Evolutionary conservation across 64 coral and sea anemone genomes (phyloP).

Genomic region (Anthopleura sola): DNA sequence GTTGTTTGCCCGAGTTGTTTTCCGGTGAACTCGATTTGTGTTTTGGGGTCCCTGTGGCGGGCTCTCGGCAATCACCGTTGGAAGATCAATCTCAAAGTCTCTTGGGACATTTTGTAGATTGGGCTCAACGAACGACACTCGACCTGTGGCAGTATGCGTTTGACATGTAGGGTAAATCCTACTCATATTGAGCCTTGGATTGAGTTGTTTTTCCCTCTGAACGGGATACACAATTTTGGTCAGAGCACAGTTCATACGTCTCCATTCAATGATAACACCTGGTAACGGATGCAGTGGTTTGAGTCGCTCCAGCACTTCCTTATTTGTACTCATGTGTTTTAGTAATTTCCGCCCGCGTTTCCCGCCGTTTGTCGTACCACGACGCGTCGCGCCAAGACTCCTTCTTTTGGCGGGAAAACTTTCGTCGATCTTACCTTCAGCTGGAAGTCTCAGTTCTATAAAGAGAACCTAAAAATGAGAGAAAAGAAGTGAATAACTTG

Average conservation of each 20-base stretch:
- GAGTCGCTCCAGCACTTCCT: conserved; percentile 83
- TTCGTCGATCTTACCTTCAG: conserved; percentile 68
- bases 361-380: conserved; percentile 36
- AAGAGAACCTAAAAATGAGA: conserved; percentile 47
- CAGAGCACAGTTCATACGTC: conserved; percentile 76
- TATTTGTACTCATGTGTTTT: conserved; percentile 84
- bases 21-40: conserved; percentile 26
- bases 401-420: conserved; percentile 24
- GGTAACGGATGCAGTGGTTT: conserved; percentile 76
- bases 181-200: conserved; percentile 49
- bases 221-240: conserved; percentile 91
- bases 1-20: conserved; percentile 7
- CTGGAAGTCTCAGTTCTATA: conserved; percentile 70
- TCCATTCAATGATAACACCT: conserved; percentile 78
- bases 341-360: conserved; percentile 31
- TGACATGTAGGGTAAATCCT: conserved; percentile 78
- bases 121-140: conserved; percentile 87
- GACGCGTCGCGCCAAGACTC: conserved; percentile 47
- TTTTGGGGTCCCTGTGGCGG: conserved; percentile 54
- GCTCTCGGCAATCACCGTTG: conserved; percentile 75
- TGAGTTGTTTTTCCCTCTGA: conserved; percentile 64
- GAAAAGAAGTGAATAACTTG: background rate
- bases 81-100: conserved; percentile 90
- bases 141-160: conserved; percentile 78
- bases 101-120: conserved; percentile 95